Conservation (phyloP, 2,888 invertebrate species). For the Himalopsyche kuldschensis region DNA sequence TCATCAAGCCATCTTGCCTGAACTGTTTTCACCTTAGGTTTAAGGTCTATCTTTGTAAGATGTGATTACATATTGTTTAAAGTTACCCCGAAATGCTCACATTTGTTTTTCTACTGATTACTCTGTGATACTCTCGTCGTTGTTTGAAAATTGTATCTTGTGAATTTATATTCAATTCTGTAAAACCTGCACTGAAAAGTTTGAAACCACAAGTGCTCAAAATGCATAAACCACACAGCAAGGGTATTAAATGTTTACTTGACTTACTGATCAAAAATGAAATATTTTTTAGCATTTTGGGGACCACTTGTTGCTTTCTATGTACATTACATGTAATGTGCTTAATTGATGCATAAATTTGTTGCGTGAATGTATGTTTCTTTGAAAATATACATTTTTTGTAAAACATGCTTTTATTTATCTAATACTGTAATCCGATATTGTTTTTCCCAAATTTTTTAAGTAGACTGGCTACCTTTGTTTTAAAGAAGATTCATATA, state of each 20-base stretch:
- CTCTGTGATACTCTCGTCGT: no score
- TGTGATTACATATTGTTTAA: background rate
- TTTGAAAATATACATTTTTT: background rate
- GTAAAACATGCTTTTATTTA: background rate
- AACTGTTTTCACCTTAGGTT: background rate
- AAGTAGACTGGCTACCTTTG: no score
- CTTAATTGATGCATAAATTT: background rate
- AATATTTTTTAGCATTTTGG: background rate
- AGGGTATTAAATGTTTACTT: background rate
- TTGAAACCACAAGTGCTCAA: background rate
- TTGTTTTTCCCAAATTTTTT: no score
- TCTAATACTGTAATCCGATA: no score
- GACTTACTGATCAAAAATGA: background rate
- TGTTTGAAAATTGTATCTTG: no score
- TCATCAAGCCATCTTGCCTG: background rate
- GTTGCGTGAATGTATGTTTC: background rate
- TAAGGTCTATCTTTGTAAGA: background rate
- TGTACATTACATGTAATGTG: background rate
- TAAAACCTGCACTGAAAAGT: no score
- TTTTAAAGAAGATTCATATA: no score
- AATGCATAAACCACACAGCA: background rate
- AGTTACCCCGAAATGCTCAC: background rate
- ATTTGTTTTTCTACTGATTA: background rate
- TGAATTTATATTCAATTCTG: background rate
- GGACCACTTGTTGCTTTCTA: background rate